Evolutionary conservation across 1,140 invertebrate genomes (phyloP).

Genomic region (Aphaenogaster floridana): DNA sequence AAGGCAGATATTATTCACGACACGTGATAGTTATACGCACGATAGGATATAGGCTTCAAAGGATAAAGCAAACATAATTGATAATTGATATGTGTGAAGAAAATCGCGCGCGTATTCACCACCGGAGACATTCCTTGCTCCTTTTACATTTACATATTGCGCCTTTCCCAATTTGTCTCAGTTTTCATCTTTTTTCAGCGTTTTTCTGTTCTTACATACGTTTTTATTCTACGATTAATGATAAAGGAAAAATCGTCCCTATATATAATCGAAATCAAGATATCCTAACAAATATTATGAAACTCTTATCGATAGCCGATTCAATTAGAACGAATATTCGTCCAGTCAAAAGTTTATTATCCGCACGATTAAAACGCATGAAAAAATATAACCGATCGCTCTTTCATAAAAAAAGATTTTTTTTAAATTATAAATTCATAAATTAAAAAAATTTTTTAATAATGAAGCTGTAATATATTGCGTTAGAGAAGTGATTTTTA

Average conservation of each 20-base stretch:
- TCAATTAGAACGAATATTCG: not conserved
- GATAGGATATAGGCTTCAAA: constrained; percentile 32
- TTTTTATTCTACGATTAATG: not conserved
- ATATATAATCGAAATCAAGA: constrained; percentile 27
- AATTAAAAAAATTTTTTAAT: too few species aligned
- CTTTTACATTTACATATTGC: not conserved
- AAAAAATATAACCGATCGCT: not conserved
- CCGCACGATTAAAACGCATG: not conserved
- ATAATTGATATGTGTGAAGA: not conserved
- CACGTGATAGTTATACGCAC: constrained; percentile 44
- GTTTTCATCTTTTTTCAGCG: not conserved
- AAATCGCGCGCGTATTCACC: not conserved
- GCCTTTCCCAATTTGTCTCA: not conserved
- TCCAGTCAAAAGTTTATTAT: not conserved
- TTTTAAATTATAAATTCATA: too few species aligned
- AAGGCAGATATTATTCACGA: constrained; percentile 63
- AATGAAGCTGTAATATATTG: too few species aligned
- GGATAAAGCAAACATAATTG: constrained; percentile 31
- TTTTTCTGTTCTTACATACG: not conserved
- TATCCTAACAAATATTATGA: not conserved
- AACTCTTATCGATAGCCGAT: not conserved
- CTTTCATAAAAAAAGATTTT: not conserved
- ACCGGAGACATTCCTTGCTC: not conserved
- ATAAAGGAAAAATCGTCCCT: not conserved
- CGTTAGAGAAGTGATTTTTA: too few species aligned